Conservation (phyloP, 2,113 vertebrate species). For the Hassar affinis region DNA sequence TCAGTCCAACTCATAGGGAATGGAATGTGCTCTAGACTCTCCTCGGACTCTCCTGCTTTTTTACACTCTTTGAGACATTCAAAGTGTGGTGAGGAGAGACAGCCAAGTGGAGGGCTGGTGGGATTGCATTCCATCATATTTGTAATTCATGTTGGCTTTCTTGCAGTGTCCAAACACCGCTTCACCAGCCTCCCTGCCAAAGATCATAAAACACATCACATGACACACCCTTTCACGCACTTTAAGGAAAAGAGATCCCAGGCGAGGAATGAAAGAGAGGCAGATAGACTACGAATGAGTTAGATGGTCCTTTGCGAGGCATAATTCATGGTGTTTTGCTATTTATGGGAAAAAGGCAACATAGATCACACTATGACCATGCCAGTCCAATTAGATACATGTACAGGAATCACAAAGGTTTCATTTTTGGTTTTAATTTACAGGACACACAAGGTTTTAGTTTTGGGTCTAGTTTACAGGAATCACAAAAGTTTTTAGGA, state of each 20-base stretch:
- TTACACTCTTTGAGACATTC: constrained; percentile 46
- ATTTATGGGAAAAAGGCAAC: constrained; percentile 38
- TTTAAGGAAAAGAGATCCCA: constrained; percentile 52
- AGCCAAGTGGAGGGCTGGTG: constrained; percentile 44
- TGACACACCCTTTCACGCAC: constrained; percentile 54
- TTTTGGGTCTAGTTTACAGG: constrained; percentile 44
- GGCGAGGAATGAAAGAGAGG: constrained; percentile 48
- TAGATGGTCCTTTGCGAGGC: constrained; percentile 43
- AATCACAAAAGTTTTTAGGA: constrained; percentile 34
- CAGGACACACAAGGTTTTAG: constrained; percentile 42
- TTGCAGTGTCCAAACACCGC: constrained; percentile 55
- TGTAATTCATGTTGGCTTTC: constrained; percentile 63
- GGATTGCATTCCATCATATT: constrained; percentile 63
- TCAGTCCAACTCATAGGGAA: constrained; percentile 43
- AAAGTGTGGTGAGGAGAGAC: constrained; percentile 41
- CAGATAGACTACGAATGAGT: constrained; percentile 33
- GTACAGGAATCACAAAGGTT: constrained; percentile 47
- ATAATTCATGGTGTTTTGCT: constrained; percentile 60
- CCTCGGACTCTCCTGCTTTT: constrained; percentile 29
- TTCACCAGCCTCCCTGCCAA: constrained; percentile 57
- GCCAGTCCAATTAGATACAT: constrained; percentile 52
- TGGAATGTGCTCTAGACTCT: constrained; percentile 57
- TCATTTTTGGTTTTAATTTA: constrained; percentile 40
- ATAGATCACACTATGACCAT: constrained; percentile 35
- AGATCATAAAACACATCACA: constrained; percentile 60